Evolutionary conservation across 2,888 invertebrate genomes (phyloP).

Genomic region (Celastrina argiolus): DNA sequence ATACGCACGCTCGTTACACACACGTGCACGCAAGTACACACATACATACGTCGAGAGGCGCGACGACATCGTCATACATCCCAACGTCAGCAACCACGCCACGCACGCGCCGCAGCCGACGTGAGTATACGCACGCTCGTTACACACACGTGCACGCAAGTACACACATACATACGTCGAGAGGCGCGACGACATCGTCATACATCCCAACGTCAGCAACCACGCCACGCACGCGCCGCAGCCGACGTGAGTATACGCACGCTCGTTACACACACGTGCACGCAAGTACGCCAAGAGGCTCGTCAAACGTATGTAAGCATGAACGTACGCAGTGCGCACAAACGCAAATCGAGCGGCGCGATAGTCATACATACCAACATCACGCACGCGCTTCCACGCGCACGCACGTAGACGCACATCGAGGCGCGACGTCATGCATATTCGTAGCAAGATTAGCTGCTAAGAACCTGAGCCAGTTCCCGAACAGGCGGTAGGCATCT

Average conservation of each 20-base stretch:
- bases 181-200: slow-evolving; percentile 81
- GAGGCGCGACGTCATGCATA: too few species aligned
- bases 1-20: background rate
- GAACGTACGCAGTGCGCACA: too few species aligned
- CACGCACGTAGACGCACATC: slow-evolving; percentile 16
- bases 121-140: slow-evolving; percentile 4
- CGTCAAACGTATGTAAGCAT: too few species aligned
- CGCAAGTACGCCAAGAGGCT: slow-evolving; percentile 79
- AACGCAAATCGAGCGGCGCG: too few species aligned
- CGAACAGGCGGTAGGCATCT: too few species aligned
- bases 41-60: slow-evolving; percentile 82
- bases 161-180: slow-evolving; percentile 76
- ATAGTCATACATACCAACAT: slow-evolving; percentile 78
- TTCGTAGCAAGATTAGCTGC: too few species aligned
- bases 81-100: slow-evolving; percentile 75
- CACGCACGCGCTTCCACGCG: slow-evolving; percentile 35
- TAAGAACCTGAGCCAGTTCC: too few species aligned
- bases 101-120: slow-evolving; percentile 35
- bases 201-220: slow-evolving; percentile 76
- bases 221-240: slow-evolving; percentile 50
- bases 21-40: background rate
- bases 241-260: slow-evolving; percentile 17
- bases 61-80: slow-evolving; percentile 80
- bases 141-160: background rate
- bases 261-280: too few species aligned